phyloP scores from a whole-genome alignment of 2,113 vertebrate genomes.

The Melanostigma gelatinosum region DNA sequence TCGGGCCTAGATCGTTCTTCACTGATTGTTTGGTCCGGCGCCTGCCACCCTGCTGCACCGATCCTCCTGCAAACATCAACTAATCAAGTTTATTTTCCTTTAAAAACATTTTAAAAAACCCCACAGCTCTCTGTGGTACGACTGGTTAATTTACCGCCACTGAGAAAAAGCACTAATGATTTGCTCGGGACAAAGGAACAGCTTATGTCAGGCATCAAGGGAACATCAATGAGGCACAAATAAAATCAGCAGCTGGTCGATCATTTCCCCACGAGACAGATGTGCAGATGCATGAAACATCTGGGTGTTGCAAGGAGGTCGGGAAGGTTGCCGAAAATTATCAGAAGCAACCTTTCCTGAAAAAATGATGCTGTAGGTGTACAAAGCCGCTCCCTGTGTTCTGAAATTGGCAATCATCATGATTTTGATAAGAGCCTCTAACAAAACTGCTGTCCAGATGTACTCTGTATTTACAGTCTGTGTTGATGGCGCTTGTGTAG shows the following conservation, averaged over 20 bases:
- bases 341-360: background rate
- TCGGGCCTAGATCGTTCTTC: background rate
- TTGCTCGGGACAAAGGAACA: conserved; percentile 38
- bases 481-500: conserved; percentile 9
- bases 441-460: conserved; percentile 10
- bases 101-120: conserved; percentile 15
- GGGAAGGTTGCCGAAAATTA: background rate
- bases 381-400: background rate
- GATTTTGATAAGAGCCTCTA: background rate
- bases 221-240: conserved; percentile 34
- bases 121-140: conserved; percentile 22
- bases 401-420: background rate
- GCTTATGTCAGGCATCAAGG: conserved; percentile 21
- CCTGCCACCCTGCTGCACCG: background rate
- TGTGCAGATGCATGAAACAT: background rate
- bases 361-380: background rate
- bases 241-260: conserved; percentile 22
- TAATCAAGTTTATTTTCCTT: conserved; percentile 34
- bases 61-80: conserved; percentile 15
- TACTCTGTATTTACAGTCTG: background rate
- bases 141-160: conserved; percentile 39
- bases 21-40: background rate
- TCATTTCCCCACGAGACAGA: background rate
- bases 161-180: conserved; percentile 55
- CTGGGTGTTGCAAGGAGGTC: conserved; percentile 19